Base-by-base conservation (phyloP, 2,797 vertebrate genomes). In the Cercopithecus hamlyni region DNA sequence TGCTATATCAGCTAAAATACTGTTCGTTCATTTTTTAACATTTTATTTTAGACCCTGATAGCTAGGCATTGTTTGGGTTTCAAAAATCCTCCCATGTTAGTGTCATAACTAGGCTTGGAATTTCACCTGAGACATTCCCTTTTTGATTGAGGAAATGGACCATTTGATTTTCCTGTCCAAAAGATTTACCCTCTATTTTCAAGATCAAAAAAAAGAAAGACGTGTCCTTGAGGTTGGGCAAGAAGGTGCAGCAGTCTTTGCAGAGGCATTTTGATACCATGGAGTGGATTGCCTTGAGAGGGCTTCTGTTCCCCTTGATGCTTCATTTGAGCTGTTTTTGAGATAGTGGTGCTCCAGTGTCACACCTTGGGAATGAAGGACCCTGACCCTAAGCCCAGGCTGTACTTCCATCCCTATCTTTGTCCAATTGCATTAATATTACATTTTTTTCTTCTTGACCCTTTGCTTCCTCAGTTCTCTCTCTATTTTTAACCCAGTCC, bases 351-450 rank as follows among this genome's bases (percentile, higher is more conserved):
- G 12, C 39, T 55, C 17, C 22, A 41, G 76, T 57, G 26, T 17
- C 13, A 11, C 11, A 27, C 64, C 33, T 20, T 79, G 27, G n/a
- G 30, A 6, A 30, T 4, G 41, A 39, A 70, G 11, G 4, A 61
- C 11, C 1, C 27, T 77, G 33, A 50, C 36, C 14, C 24, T 8
- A 50, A 94, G 36, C 30, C 14, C 15, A 1, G 7, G 3, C 10
- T 20, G 15, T 4, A 58, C 4, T 30, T 75, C 19, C 4, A 2
- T 6, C 11, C n/a, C 19, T 58, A 19, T 11, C 67, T 87, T 3
- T 48, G 12, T 2, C 33, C 24, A 5, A 4, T 14, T 70, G 4
- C 1, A 58, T 20, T 39, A 12, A 0, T 20, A 45, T n/a, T 6
- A n/a, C 4, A 2, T 43, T 64, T 73, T 73, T 48, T 33, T 81